Percentiles rank a stretch among this genome's conserved stretches.
phyloP scores from a whole-genome alignment of 2,113 vertebrate species.

The Rhinolophus ferrumequinum region DNA sequence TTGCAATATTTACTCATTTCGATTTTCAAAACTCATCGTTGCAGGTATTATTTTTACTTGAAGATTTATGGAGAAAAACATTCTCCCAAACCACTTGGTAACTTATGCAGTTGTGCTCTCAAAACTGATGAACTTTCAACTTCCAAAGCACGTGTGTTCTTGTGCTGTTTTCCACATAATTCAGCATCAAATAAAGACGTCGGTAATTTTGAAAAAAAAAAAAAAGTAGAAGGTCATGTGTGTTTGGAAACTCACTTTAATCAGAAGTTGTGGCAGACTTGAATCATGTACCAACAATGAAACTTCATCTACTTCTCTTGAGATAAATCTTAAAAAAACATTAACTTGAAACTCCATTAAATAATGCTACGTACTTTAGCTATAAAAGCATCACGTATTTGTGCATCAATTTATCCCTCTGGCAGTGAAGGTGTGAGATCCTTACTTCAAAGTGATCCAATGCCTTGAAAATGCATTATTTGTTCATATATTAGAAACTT shows the following conservation, averaged over 20 bases:
- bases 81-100: slow-evolving; percentile 57
- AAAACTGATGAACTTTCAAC: slow-evolving; percentile 78
- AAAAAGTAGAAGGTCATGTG: neutral
- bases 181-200: slow-evolving; percentile 84
- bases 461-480: neutral
- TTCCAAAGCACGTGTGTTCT: slow-evolving; percentile 82
- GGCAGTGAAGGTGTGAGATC: neutral
- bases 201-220: slow-evolving; percentile 80
- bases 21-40: slow-evolving; percentile 41
- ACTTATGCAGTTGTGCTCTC: slow-evolving; percentile 67
- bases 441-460: neutral
- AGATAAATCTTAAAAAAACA: slow-evolving; percentile 40
- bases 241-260: neutral
- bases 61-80: slow-evolving; percentile 42
- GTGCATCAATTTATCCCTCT: neutral
- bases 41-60: slow-evolving; percentile 36
- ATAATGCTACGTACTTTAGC: neutral
- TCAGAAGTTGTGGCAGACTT: neutral
- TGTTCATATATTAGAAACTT: neutral
- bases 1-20: slow-evolving; percentile 28
- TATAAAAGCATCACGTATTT: neutral
- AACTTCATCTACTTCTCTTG: neutral
- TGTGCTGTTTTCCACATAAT: slow-evolving; percentile 82
- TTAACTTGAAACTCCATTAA: neutral
- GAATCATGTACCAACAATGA: neutral